These are phyloP conservation scores for Bradynema listronoti DNA, from an alignment of 1,140 invertebrate species.

Conservation along the genomic window DNA sequence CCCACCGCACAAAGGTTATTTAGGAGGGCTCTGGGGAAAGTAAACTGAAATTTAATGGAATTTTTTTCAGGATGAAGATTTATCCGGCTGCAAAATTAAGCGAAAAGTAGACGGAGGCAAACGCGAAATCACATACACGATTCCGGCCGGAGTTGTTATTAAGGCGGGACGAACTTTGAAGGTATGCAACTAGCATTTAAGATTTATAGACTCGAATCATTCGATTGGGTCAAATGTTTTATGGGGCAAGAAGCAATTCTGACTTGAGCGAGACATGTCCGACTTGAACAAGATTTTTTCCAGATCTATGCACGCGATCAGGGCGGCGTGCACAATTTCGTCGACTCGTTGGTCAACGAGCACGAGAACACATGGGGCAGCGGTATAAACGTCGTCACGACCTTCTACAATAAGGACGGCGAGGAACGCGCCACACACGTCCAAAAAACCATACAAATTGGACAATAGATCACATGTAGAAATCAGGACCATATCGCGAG, in stretches of 20 bases:
- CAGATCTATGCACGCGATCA: conserved; percentile 55
- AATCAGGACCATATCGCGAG: too few species aligned
- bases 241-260: not conserved
- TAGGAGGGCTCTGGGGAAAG: not conserved
- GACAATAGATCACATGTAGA: too few species aligned
- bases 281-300: conserved; percentile 15
- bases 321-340: conserved; percentile 51
- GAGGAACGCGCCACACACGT: conserved; percentile 60
- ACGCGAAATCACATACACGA: conserved; percentile 56
- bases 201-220: not conserved
- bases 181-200: conserved; percentile 3
- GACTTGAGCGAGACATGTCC: not conserved
- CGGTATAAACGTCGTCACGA: conserved; percentile 58
- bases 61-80: conserved; percentile 52
- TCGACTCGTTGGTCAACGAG: conserved; percentile 54
- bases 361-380: conserved; percentile 59
- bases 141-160: conserved; percentile 47
- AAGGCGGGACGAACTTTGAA: conserved; percentile 44
- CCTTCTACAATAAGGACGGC: conserved; percentile 58
- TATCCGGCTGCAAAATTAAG: conserved; percentile 53
- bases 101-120: conserved; percentile 52
- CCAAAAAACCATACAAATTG: conserved; percentile 58
- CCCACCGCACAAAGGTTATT: conserved; percentile 52
- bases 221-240: not conserved
- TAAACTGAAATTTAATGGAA: not conserved